These are phyloP conservation scores for Crotalus viridis DNA, from an alignment of 2,113 vertebrate species.

Conservation along the genomic window DNA sequence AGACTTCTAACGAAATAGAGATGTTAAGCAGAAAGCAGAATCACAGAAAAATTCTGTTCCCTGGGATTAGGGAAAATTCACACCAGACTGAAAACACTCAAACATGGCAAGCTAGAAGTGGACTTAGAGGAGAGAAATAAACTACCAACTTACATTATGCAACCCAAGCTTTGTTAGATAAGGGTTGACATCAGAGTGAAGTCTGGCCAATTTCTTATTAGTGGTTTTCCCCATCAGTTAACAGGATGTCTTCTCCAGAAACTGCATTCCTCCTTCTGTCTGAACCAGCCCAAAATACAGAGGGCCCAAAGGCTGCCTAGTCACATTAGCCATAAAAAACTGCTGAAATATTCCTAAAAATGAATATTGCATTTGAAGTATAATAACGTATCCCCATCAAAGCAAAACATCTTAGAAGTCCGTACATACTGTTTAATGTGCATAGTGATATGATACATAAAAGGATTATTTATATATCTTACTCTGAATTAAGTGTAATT, in stretches of 20 bases:
- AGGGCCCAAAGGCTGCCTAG: not conserved
- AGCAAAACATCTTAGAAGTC: not conserved
- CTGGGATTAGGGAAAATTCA: not conserved
- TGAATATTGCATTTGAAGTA: not conserved
- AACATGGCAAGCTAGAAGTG: not conserved
- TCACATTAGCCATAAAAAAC: not conserved
- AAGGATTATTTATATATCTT: slow-evolving; percentile 7
- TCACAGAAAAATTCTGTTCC: not conserved
- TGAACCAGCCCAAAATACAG: not conserved
- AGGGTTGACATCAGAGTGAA: not conserved
- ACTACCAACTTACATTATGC: not conserved
- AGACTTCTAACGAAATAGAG: not conserved
- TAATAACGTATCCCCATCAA: not conserved
- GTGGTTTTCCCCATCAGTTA: not conserved
- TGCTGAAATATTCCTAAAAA: not conserved
- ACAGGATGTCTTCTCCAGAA: not conserved
- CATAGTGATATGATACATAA: not conserved
- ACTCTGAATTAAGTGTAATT: slow-evolving; percentile 43
- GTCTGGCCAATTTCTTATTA: not conserved
- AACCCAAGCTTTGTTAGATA: not conserved
- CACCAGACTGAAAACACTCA: not conserved
- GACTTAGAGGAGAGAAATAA: not conserved
- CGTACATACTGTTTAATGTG: not conserved
- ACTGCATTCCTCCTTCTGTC: not conserved
- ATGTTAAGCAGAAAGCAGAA: not conserved